These are phyloP conservation scores for Cybosia mesomella DNA, from an alignment of 2,888 invertebrate genomes.

Conservation along the genomic window DNA sequence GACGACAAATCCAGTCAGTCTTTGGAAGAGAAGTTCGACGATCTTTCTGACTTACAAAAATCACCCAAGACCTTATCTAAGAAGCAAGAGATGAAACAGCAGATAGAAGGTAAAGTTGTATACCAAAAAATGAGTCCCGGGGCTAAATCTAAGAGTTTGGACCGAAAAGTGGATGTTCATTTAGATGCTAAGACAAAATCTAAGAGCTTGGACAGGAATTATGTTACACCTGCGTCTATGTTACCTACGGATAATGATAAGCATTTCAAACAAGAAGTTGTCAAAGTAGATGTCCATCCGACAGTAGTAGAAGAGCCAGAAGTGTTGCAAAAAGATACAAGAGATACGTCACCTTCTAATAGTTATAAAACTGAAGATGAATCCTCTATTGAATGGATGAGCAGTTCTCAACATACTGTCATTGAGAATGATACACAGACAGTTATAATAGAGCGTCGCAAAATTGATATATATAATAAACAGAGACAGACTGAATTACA, in stretches of 20 bases:
- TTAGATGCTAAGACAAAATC: slow-evolving; percentile 87
- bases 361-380: slow-evolving; percentile 81
- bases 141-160: slow-evolving; percentile 90
- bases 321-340: slow-evolving; percentile 60
- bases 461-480: slow-evolving; percentile 88
- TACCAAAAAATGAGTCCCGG: slow-evolving; percentile 85
- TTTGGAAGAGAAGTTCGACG: slow-evolving; percentile 88
- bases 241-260: slow-evolving; percentile 74
- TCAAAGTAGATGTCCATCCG: slow-evolving; percentile 82
- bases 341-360: slow-evolving; percentile 72
- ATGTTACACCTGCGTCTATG: slow-evolving; percentile 78
- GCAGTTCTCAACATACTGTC: slow-evolving; percentile 77
- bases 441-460: slow-evolving; percentile 87
- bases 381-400: slow-evolving; percentile 83
- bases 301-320: slow-evolving; percentile 65
- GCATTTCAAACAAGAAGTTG: slow-evolving; percentile 83
- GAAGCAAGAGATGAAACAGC: slow-evolving; percentile 88
- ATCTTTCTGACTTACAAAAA: slow-evolving; percentile 85
- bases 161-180: slow-evolving; percentile 88
- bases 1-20: slow-evolving; percentile 88
- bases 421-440: slow-evolving; percentile 88
- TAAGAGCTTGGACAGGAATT: slow-evolving; percentile 90
- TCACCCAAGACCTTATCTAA: slow-evolving; percentile 87
- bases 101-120: slow-evolving; percentile 88
- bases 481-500: slow-evolving; percentile 82